A percentile compares a stretch with the other conserved stretches of the same genome.
These are phyloP conservation scores for Chirona hameri DNA, from an alignment of 2,888 invertebrate species.

Conservation along the genomic window DNA sequence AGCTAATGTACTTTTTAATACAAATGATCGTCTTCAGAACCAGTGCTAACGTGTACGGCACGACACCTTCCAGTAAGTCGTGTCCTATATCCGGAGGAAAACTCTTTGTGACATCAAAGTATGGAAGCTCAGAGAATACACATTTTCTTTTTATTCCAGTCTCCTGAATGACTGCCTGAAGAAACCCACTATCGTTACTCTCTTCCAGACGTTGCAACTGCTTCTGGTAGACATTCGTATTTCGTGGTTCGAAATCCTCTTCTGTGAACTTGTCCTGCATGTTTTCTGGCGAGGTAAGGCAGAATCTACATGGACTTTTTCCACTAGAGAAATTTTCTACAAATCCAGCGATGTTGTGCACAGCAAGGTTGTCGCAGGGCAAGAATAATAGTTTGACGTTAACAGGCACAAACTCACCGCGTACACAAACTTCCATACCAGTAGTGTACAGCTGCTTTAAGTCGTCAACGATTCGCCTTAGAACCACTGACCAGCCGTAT, in stretches of 20 bases:
- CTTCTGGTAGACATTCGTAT: background rate
- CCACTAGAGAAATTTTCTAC: background rate
- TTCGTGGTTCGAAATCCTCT: background rate
- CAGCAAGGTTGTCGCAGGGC: background rate
- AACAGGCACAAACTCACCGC: background rate
- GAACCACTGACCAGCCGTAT: background rate
- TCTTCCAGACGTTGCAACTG: background rate
- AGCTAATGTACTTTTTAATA: background rate
- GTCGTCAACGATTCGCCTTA: background rate
- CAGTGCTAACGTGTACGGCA: background rate
- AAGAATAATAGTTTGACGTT: background rate
- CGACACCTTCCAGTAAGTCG: background rate
- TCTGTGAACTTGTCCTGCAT: background rate
- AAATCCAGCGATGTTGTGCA: too few relatives aligned
- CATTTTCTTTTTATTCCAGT: background rate
- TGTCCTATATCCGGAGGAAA: background rate
- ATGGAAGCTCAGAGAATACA: background rate
- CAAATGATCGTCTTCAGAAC: background rate
- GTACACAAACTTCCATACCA: background rate
- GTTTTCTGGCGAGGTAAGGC: background rate
- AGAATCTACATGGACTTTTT: background rate
- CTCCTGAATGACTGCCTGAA: background rate
- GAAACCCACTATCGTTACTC: background rate
- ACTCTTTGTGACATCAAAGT: background rate
- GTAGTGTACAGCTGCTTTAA: background rate